Percentiles rank a stretch among this genome's conserved stretches.
Evolutionary conservation across 1,140 invertebrate genomes (phyloP).

Genomic region (Heliconius hewitsoni): DNA sequence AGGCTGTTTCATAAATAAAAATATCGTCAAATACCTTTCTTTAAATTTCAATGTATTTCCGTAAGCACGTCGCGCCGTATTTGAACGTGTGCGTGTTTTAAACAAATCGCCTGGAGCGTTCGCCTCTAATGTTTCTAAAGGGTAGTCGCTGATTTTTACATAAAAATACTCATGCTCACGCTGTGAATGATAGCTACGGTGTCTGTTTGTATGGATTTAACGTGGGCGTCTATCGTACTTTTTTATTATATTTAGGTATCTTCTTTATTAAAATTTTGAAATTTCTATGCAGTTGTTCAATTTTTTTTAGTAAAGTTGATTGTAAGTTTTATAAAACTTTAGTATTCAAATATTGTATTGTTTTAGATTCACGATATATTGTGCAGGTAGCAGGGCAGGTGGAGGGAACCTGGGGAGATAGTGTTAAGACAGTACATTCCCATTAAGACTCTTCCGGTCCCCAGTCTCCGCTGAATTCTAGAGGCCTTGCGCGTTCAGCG

Average conservation of each 20-base stretch:
- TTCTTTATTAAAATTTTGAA: too few relatives aligned
- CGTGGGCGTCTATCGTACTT: neutral
- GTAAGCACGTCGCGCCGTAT: constrained; percentile 13
- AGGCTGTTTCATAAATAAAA: neutral
- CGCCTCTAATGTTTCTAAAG: constrained; percentile 12
- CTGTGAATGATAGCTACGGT: neutral
- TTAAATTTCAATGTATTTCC: constrained; percentile 4
- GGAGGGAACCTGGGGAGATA: too few relatives aligned
- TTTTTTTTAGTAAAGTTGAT: too few relatives aligned
- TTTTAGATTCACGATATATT: too few relatives aligned
- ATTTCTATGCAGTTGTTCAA: too few relatives aligned
- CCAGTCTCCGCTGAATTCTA: too few relatives aligned
- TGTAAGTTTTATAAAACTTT: too few relatives aligned
- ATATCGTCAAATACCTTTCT: constrained; percentile 11
- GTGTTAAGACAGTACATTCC: too few relatives aligned
- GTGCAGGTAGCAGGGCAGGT: too few relatives aligned
- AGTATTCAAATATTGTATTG: too few relatives aligned
- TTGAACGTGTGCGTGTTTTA: neutral
- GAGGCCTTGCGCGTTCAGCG: too few relatives aligned
- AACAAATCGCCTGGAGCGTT: neutral
- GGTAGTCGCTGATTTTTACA: constrained; percentile 4
- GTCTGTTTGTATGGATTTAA: neutral
- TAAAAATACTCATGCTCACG: neutral
- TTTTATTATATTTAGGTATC: neutral
- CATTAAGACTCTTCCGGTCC: too few relatives aligned